These are phyloP conservation scores for Aplysia californica DNA, from an alignment of 1,140 invertebrate species.

Conservation along the genomic window DNA sequence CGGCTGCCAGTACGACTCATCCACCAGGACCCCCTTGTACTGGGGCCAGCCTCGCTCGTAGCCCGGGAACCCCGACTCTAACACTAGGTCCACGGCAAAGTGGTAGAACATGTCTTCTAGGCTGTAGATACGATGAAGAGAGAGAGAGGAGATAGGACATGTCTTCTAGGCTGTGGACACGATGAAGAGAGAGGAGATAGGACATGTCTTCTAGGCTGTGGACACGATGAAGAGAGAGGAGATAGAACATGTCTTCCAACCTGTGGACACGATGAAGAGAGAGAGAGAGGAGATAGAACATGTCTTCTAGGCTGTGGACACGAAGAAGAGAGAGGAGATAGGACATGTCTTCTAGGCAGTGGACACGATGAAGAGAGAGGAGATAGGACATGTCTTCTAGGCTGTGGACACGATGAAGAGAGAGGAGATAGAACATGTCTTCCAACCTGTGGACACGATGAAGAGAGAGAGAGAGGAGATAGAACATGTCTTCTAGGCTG, in stretches of 20 bases:
- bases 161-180: background rate
- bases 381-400: no score
- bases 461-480: no score
- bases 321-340: no score
- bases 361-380: no score
- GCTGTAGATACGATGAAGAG: constrained; percentile 26
- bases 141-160: background rate
- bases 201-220: background rate
- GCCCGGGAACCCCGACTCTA: constrained; percentile 95
- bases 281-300: no score
- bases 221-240: background rate
- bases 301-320: no score
- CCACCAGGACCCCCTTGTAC: constrained; percentile 79
- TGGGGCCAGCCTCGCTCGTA: constrained; percentile 95
- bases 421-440: no score
- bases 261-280: no score
- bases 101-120: constrained; percentile 78
- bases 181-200: background rate
- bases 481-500: no score
- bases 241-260: background rate
- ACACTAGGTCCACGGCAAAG: constrained; percentile 89
- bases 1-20: constrained; percentile 83
- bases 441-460: no score
- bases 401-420: no score
- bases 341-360: no score